phyloP scores from a whole-genome alignment of 2,888 invertebrate genomes.

The Camponotus fellah region DNA sequence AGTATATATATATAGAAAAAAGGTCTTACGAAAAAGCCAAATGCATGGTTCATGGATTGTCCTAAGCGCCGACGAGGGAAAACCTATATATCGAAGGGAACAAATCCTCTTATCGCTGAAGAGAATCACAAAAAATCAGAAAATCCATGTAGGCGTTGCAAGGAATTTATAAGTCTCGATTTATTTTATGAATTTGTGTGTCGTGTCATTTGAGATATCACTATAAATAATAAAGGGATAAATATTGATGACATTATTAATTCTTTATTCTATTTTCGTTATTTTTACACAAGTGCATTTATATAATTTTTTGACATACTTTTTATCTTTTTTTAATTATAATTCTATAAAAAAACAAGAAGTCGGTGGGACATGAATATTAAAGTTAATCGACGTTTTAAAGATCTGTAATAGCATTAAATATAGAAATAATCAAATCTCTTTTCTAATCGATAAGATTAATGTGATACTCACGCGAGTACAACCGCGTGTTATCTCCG shows the following conservation, averaged over 20 bases:
- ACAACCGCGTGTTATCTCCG: background rate
- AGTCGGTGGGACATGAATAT: slow-evolving; percentile 33
- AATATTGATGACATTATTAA: background rate
- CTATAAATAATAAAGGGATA: background rate
- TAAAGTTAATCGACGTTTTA: slow-evolving; percentile 50
- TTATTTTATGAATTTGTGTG: slow-evolving; percentile 55
- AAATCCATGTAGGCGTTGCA: slow-evolving; percentile 66
- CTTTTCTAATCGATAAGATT: background rate
- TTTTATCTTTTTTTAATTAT: slow-evolving; percentile 23
- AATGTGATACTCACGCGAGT: background rate
- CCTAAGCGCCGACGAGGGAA: slow-evolving; percentile 57
- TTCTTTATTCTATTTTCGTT: background rate
- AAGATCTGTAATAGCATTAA: slow-evolving; percentile 12
- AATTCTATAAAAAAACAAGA: background rate
- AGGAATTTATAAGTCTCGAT: slow-evolving; percentile 68
- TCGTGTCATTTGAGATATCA: slow-evolving; percentile 45
- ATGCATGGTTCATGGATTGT: slow-evolving; percentile 69
- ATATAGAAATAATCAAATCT: slow-evolving; percentile 28
- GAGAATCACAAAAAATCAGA: slow-evolving; percentile 70
- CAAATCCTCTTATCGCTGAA: slow-evolving; percentile 72
- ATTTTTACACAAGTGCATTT: background rate
- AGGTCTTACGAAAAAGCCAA: slow-evolving; percentile 65
- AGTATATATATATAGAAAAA: slow-evolving; percentile 15
- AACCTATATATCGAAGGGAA: slow-evolving; percentile 67
- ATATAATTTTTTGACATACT: slow-evolving; percentile 22